Conservation (phyloP, 2,797 vertebrate genomes). For the Myotis planiceps region DNA sequence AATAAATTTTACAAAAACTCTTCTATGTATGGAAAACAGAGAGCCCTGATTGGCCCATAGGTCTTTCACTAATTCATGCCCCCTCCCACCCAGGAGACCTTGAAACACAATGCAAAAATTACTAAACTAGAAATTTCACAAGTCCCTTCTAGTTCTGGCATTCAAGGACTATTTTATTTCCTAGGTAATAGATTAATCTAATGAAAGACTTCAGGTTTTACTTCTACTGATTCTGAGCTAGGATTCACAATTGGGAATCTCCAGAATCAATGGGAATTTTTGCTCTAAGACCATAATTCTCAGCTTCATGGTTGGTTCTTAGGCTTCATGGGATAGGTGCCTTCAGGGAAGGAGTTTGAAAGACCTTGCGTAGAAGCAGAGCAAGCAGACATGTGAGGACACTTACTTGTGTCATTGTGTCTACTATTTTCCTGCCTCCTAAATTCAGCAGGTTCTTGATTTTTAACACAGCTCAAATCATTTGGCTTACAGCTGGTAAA, state of each 20-base stretch:
- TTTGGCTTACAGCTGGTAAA: slow-evolving; percentile 75
- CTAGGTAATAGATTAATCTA: neutral
- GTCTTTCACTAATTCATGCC: neutral
- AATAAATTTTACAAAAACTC: neutral
- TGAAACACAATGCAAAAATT: neutral
- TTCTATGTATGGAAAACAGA: neutral
- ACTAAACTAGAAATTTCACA: neutral
- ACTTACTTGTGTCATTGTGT: neutral
- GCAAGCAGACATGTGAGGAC: neutral
- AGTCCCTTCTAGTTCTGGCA: neutral
- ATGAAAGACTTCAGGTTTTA: neutral
- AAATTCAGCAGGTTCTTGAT: slow-evolving; percentile 59
- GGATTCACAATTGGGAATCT: neutral
- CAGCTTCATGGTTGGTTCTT: neutral
- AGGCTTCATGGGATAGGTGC: neutral
- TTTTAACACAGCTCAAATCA: slow-evolving; percentile 47
- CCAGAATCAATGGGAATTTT: neutral
- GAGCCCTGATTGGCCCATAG: neutral
- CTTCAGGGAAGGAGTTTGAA: neutral
- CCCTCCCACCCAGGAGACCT: neutral
- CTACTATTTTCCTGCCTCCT: slow-evolving; percentile 25
- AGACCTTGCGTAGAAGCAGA: neutral
- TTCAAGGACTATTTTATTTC: neutral
- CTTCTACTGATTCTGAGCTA: neutral
- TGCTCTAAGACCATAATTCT: neutral